A percentile compares a stretch with the other conserved stretches of the same genome.
These are phyloP conservation scores for Argopecten irradians DNA, from an alignment of 1,140 invertebrate species.

Conservation along the genomic window DNA sequence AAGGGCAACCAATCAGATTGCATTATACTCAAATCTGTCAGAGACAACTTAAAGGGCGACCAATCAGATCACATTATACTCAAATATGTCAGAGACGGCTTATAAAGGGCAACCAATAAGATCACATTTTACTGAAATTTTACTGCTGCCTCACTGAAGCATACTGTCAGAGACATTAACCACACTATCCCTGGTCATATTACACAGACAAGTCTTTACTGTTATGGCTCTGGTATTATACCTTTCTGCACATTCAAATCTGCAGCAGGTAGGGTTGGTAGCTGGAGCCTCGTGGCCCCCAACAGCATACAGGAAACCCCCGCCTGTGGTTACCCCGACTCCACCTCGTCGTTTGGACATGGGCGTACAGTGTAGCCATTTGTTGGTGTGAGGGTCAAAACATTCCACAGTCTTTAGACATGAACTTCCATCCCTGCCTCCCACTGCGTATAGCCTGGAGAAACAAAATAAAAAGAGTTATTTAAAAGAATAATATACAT, in stretches of 20 bases:
- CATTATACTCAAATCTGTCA: too few relatives aligned
- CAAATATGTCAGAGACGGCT: too few relatives aligned
- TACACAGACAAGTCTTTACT: too few relatives aligned
- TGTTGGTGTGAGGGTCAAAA: conserved; percentile 92
- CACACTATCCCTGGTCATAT: too few relatives aligned
- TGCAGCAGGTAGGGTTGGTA: conserved; percentile 85
- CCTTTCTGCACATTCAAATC: conserved; percentile 79
- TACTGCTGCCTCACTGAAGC: too few relatives aligned
- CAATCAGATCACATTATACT: too few relatives aligned
- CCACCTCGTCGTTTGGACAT: conserved; percentile 84
- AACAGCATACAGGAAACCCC: conserved; percentile 83
- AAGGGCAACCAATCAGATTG: too few relatives aligned
- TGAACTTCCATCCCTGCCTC: conserved; percentile 93
- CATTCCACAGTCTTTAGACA: conserved; percentile 88
- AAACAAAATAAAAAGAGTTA: conserved; percentile 43
- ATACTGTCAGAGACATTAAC: too few relatives aligned
- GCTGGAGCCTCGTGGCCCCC: conserved; percentile 77
- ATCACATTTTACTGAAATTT: too few relatives aligned
- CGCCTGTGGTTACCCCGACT: conserved; percentile 88
- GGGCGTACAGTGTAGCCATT: conserved; percentile 87
- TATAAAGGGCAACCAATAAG: too few relatives aligned
- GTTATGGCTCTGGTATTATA: conserved; percentile 54
- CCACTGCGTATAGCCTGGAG: conserved; percentile 92
- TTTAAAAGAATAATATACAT: too few relatives aligned
- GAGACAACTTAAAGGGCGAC: too few relatives aligned